A percentile compares a stretch with the other conserved stretches of the same genome.
Conservation (phyloP, 2,888 invertebrate species). For the Chrysolina americana region DNA sequence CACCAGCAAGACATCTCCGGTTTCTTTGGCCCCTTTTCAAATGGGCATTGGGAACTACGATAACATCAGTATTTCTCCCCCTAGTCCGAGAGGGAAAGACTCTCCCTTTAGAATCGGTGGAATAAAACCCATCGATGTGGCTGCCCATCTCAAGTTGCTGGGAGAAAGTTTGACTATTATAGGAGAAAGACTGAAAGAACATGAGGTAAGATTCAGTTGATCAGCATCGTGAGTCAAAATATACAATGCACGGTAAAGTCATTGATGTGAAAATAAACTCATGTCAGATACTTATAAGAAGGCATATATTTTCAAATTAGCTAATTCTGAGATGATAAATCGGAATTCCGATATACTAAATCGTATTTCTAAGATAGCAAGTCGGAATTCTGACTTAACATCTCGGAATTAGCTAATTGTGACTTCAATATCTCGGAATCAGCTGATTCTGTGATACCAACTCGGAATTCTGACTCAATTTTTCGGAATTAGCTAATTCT, state of each 20-base stretch:
- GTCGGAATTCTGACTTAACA: too few species aligned
- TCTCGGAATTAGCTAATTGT: too few species aligned
- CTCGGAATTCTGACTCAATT: too few species aligned
- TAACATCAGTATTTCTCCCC: conserved; percentile 63
- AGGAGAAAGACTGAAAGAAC: conserved; percentile 92
- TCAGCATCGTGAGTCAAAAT: background rate
- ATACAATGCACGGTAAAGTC: background rate
- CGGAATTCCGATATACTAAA: too few species aligned
- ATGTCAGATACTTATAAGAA: too few species aligned
- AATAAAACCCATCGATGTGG: conserved; percentile 89
- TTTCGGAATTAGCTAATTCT: too few species aligned
- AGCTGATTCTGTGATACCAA: too few species aligned
- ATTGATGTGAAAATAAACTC: too few species aligned
- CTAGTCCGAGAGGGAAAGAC: conserved; percentile 66
- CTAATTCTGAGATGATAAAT: too few species aligned
- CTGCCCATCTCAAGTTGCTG: conserved; percentile 91
- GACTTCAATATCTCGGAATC: too few species aligned
- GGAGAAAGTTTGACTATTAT: conserved; percentile 96
- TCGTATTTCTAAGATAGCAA: too few species aligned
- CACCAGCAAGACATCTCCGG: conserved; percentile 55
- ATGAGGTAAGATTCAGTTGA: conserved; percentile 75
- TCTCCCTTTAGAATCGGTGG: conserved; percentile 76
- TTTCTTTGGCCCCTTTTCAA: conserved; percentile 53
- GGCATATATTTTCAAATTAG: too few species aligned
- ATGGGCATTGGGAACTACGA: conserved; percentile 54